Conservation (phyloP, 2,113 vertebrate genomes). For the Ptyas mucosa region DNA sequence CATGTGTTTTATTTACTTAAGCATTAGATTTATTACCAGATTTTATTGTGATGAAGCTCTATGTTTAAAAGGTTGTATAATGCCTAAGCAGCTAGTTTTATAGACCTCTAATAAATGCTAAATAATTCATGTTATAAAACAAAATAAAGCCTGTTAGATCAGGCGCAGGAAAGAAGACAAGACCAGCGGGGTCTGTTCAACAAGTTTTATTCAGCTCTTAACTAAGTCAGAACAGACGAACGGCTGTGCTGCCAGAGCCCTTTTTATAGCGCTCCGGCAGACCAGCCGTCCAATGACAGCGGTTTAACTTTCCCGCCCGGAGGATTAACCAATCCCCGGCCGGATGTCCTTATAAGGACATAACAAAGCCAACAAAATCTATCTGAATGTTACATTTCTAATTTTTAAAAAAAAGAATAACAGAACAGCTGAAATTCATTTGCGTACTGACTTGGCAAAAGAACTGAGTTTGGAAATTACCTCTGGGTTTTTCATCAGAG, state of each 20-base stretch:
- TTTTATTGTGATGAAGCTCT: neutral
- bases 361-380: neutral
- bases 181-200: too few relatives aligned
- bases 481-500: neutral
- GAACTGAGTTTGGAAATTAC: neutral
- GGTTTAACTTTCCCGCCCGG: too few relatives aligned
- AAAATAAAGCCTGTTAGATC: too few relatives aligned
- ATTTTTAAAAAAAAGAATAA: neutral
- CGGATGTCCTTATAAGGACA: too few relatives aligned
- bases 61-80: neutral
- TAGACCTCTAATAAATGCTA: neutral
- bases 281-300: too few relatives aligned
- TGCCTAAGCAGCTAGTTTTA: neutral
- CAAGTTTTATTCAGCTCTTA: too few relatives aligned
- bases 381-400: constrained; percentile 3
- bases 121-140: neutral
- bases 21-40: neutral
- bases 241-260: too few relatives aligned
- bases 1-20: neutral
- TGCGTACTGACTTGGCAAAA: neutral
- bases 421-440: rapidly evolving
- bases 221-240: too few relatives aligned
- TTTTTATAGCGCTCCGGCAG: too few relatives aligned
- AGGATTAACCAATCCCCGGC: too few relatives aligned
- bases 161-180: too few relatives aligned